phyloP scores from a whole-genome alignment of 2,888 invertebrate species.

The Penaeus monodon region DNA sequence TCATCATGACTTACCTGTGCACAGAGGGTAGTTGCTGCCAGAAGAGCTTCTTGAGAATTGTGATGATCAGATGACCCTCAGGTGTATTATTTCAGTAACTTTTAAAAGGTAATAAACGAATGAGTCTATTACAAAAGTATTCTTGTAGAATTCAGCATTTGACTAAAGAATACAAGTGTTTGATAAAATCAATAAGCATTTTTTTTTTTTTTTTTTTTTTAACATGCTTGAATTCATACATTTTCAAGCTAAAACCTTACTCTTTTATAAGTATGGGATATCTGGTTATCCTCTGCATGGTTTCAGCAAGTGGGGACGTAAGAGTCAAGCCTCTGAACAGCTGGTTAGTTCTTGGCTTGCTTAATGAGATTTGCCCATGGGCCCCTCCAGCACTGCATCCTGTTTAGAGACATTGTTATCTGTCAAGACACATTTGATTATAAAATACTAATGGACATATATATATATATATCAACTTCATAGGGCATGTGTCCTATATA shows the following conservation, averaged over 20 bases:
- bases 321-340: constrained; percentile 81
- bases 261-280: constrained; percentile 82
- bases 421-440: no score
- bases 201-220: no score
- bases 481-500: no score
- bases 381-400: constrained; percentile 45
- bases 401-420: neutral
- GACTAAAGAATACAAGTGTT: no score
- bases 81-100: constrained; percentile 75
- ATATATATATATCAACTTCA: no score
- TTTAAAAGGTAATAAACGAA: neutral
- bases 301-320: constrained; percentile 81
- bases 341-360: constrained; percentile 76
- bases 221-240: no score
- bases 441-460: no score
- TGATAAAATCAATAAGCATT: no score
- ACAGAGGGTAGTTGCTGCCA: constrained; percentile 78
- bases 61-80: constrained; percentile 75
- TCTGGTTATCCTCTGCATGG: constrained; percentile 87
- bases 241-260: constrained; percentile 69
- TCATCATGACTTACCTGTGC: constrained; percentile 69
- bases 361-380: constrained; percentile 73
- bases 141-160: no score
- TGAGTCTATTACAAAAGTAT: neutral
- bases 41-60: constrained; percentile 77